Conservation (phyloP, 35 echinoderm and acorn worm species). For the Apostichopus japonicus region DNA sequence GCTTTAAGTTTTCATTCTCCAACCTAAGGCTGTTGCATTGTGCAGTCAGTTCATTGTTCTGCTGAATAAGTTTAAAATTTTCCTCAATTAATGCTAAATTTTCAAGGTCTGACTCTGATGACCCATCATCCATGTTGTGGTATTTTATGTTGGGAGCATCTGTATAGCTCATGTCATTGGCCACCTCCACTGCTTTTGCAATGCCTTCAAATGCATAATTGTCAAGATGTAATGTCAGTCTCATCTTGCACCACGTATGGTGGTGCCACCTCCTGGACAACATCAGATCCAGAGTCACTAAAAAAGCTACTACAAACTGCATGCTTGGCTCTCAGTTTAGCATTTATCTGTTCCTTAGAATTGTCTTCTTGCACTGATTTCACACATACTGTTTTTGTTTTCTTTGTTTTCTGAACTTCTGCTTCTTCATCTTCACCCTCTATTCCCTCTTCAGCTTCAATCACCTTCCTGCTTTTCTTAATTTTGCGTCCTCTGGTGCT, state of each 20-base stretch:
- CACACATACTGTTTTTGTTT: conserved; percentile 8
- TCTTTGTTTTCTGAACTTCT: conserved; percentile 16
- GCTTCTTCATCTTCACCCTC: conserved; percentile 21
- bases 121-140: not conserved
- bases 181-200: not conserved
- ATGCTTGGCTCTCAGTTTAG: not conserved
- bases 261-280: not conserved
- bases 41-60: conserved; percentile 3
- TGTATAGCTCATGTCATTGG: not conserved
- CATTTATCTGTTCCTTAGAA: not conserved
- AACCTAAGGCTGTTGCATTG: not conserved
- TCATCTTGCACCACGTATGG: not conserved
- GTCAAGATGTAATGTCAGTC: not conserved
- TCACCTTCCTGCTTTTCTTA: conserved; percentile 9
- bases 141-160: not conserved
- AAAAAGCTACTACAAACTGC: not conserved
- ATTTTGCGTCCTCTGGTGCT: conserved; percentile 16
- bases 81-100: not conserved
- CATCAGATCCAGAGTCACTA: not conserved
- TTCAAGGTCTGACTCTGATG: not conserved
- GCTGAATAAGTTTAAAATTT: not conserved
- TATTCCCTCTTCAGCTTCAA: conserved; percentile 11
- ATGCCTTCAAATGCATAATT: not conserved
- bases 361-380: conserved; percentile 5
- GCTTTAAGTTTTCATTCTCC: not conserved